Evolutionary conservation across 2,113 vertebrate genomes (phyloP).

Genomic region (Hypocryptadius cinnamomeus): DNA sequence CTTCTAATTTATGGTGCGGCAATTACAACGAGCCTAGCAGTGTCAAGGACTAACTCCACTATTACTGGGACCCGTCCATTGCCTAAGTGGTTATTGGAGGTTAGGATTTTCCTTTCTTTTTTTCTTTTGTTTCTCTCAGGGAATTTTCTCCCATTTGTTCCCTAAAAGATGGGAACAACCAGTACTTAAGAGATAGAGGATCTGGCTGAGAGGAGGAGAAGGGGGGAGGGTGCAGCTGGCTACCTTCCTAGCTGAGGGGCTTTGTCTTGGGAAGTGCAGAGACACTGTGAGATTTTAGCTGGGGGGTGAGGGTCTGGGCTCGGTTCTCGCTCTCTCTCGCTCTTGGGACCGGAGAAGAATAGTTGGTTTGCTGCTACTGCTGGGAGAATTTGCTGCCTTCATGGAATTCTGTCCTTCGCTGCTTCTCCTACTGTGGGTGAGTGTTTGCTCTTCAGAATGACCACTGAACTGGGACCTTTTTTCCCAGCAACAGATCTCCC

Average conservation of each 20-base stretch:
- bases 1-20: neutral
- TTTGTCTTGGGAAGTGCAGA: neutral
- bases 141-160: neutral
- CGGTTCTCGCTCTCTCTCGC: fast-evolving
- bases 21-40: neutral
- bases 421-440: neutral
- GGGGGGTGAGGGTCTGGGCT: neutral
- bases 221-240: neutral
- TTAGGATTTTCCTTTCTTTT: neutral
- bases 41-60: neutral
- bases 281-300: neutral
- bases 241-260: neutral
- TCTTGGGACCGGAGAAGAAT: neutral
- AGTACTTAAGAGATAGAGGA: neutral
- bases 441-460: neutral
- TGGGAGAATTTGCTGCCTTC: neutral
- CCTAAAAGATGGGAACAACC: neutral
- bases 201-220: neutral
- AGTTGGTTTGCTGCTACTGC: fast-evolving
- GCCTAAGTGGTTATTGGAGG: neutral
- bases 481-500: neutral
- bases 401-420: neutral
- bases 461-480: neutral
- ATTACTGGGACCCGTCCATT: neutral
- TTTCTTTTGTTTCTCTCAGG: neutral